phyloP scores from a whole-genome alignment of 2,113 vertebrate genomes.

The Alectura lathami region DNA sequence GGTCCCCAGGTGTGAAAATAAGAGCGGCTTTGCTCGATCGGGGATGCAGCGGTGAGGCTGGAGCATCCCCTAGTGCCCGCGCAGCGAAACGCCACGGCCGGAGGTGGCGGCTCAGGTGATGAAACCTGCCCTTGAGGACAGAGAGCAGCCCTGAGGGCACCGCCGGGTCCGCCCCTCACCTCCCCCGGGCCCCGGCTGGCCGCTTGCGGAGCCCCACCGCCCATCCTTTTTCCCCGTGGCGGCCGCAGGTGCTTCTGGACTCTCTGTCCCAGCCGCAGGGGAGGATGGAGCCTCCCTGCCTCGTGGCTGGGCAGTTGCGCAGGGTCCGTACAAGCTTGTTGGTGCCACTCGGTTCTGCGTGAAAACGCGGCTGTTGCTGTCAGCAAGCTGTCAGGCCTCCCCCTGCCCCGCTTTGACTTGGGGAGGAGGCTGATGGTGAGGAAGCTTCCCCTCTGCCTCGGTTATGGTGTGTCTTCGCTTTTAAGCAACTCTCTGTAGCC shows the following conservation, averaged over 20 bases:
- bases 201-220: no score
- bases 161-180: no score
- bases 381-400: rapidly evolving
- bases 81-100: background rate
- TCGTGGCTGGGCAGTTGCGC: rapidly evolving
- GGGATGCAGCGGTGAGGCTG: background rate
- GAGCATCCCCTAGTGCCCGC: background rate
- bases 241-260: background rate
- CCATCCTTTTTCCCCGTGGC: background rate
- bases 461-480: rapidly evolving
- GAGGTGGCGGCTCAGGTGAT: no score
- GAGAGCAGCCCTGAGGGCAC: no score
- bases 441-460: rapidly evolving
- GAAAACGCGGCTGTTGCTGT: background rate
- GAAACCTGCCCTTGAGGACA: no score
- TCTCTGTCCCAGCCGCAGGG: rapidly evolving
- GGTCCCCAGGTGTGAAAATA: background rate
- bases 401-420: background rate
- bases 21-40: no score
- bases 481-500: background rate
- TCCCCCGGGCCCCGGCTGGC: no score
- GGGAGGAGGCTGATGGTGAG: rapidly evolving
- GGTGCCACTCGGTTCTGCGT: rapidly evolving
- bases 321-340: rapidly evolving
- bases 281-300: rapidly evolving